phyloP scores from a whole-genome alignment of 37 sponge, comb jelly and placozoan genomes.

The Spongilla lacustris region DNA sequence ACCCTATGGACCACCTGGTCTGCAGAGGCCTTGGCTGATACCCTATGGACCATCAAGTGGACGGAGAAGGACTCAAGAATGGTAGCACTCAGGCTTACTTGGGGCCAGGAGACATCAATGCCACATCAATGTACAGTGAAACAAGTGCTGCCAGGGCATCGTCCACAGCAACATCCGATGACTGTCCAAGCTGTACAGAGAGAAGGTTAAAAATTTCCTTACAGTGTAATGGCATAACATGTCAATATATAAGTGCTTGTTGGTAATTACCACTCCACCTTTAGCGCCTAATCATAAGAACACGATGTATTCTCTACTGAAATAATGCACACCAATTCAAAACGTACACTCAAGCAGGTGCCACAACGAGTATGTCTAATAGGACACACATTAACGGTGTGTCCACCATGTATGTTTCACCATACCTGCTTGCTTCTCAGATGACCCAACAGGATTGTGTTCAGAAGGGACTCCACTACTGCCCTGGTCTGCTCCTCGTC shows the following conservation, averaged over 20 bases:
- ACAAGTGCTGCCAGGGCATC: conserved; percentile 4
- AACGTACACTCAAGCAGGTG: no score
- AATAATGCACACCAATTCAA: no score
- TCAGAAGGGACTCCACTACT: neutral
- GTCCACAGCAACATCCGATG: neutral
- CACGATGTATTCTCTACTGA: no score
- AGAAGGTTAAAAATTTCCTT: neutral
- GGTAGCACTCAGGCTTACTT: neutral
- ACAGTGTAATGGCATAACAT: no score
- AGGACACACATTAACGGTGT: no score
- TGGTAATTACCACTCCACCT: no score
- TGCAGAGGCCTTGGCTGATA: neutral
- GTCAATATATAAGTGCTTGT: no score
- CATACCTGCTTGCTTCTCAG: neutral
- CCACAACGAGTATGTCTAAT: no score
- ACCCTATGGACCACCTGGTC: no score
- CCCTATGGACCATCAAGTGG: neutral
- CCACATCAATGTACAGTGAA: conserved; percentile 4
- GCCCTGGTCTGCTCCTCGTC: neutral
- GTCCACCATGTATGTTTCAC: no score
- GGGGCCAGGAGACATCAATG: neutral
- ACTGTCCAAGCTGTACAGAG: neutral
- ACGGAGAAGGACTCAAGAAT: no score
- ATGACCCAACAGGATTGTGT: neutral
- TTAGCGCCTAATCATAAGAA: no score